These are phyloP conservation scores for Mesoligia furuncula DNA, from an alignment of 2,888 invertebrate genomes.

Conservation along the genomic window DNA sequence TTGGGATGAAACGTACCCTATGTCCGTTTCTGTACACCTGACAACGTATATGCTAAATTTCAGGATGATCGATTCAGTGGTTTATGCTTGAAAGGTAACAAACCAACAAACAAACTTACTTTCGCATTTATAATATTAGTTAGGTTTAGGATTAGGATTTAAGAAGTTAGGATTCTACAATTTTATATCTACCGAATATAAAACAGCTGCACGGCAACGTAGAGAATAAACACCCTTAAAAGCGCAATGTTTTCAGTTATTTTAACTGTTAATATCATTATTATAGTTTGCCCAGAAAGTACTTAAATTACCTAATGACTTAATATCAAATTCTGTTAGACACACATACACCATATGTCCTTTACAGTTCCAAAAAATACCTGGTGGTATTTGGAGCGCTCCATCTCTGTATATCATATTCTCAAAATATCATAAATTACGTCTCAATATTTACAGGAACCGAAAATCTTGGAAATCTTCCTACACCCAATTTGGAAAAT, in stretches of 20 bases:
- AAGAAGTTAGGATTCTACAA: background rate
- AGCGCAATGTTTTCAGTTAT: background rate
- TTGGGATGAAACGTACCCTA: too few species aligned
- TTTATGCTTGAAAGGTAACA: background rate
- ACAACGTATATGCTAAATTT: too few species aligned
- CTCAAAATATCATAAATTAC: background rate
- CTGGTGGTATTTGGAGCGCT: background rate
- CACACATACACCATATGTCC: background rate
- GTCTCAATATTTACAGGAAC: background rate
- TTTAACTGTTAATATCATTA: background rate
- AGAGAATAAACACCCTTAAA: background rate
- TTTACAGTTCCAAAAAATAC: background rate
- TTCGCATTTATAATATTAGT: background rate
- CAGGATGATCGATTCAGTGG: background rate
- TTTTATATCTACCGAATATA: background rate
- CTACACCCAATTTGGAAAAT: conserved; percentile 10
- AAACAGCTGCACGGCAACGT: background rate
- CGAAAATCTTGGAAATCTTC: background rate
- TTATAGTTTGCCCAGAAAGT: background rate
- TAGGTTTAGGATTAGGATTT: too few species aligned
- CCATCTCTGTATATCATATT: too few species aligned
- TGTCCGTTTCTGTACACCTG: too few species aligned
- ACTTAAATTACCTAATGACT: background rate
- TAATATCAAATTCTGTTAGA: background rate
- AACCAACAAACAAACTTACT: background rate